Conservation (phyloP, 2,113 vertebrate genomes). For the Heliornis fulica region DNA sequence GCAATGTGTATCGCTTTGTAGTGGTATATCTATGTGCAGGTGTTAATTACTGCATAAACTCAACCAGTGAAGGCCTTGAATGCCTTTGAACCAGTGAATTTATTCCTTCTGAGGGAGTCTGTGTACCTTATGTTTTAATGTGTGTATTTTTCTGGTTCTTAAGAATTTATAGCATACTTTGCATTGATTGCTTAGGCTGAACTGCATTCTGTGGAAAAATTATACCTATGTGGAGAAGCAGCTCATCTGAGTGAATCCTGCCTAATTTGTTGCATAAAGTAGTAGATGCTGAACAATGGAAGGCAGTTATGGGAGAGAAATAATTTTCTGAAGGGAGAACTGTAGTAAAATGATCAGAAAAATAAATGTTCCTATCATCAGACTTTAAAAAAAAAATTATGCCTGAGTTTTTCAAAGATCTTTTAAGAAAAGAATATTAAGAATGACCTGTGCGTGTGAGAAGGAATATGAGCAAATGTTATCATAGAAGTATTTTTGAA, state of each 20-base stretch:
- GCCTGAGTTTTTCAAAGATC: not conserved
- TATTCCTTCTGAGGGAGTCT: not conserved
- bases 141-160: not conserved
- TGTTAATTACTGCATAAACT: not conserved
- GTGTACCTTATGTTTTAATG: not conserved
- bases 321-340: not conserved
- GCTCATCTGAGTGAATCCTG: not conserved
- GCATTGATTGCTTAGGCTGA: not conserved
- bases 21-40: not conserved
- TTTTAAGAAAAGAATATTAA: not conserved
- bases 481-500: not conserved
- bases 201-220: not conserved
- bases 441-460: not conserved
- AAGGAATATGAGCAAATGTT: not conserved
- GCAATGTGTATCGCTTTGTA: not conserved
- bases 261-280: not conserved
- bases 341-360: not conserved
- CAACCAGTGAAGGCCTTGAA: not conserved
- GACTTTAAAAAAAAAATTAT: not conserved
- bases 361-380: not conserved
- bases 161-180: not conserved
- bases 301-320: not conserved
- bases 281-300: not conserved
- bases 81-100: not conserved
- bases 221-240: not conserved